Percentiles rank a stretch among this genome's conserved stretches.
These are phyloP conservation scores for Achatina immaculata DNA, from an alignment of 1,140 invertebrate genomes.

Conservation along the genomic window DNA sequence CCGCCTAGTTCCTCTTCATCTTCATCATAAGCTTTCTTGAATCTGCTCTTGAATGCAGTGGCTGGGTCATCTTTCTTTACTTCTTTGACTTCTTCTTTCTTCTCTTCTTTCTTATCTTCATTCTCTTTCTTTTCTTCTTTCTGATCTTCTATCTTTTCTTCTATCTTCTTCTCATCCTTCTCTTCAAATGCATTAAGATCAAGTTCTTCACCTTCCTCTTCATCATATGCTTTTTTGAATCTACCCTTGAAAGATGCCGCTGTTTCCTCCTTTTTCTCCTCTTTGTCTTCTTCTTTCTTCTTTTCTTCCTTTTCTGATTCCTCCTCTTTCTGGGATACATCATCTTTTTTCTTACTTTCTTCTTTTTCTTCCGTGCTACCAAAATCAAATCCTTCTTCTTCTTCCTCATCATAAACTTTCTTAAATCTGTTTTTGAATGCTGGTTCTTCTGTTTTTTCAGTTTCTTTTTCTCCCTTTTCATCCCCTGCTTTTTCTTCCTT, in stretches of 20 bases:
- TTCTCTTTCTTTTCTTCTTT: conserved; percentile 39
- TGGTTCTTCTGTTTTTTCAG: conserved; percentile 32
- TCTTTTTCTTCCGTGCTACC: conserved; percentile 24
- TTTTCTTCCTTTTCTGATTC: conserved; percentile 26
- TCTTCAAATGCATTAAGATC: conserved; percentile 39
- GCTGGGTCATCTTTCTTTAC: conserved; percentile 38
- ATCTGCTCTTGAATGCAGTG: conserved; percentile 37
- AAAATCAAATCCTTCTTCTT: conserved; percentile 27
- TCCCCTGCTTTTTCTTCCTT: conserved; percentile 30
- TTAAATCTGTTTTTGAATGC: conserved; percentile 38
- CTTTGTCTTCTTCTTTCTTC: conserved; percentile 26
- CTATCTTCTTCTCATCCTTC: conserved; percentile 33
- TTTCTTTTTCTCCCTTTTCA: conserved; percentile 37
- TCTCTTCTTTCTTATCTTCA: conserved; percentile 39
- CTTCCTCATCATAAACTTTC: conserved; percentile 32
- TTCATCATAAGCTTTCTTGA: conserved; percentile 44
- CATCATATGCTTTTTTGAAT: conserved; percentile 40
- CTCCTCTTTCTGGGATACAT: neutral
- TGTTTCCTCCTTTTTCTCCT: conserved; percentile 35
- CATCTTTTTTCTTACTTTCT: conserved; percentile 35
- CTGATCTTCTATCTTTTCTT: conserved; percentile 44
- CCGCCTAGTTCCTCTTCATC: conserved; percentile 38
- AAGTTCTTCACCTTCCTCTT: conserved; percentile 39
- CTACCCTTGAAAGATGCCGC: conserved; percentile 25
- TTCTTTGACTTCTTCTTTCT: conserved; percentile 34